Base-by-base conservation (phyloP, 2,797 vertebrate species). In the Ctenopoma kingsleyae region DNA sequence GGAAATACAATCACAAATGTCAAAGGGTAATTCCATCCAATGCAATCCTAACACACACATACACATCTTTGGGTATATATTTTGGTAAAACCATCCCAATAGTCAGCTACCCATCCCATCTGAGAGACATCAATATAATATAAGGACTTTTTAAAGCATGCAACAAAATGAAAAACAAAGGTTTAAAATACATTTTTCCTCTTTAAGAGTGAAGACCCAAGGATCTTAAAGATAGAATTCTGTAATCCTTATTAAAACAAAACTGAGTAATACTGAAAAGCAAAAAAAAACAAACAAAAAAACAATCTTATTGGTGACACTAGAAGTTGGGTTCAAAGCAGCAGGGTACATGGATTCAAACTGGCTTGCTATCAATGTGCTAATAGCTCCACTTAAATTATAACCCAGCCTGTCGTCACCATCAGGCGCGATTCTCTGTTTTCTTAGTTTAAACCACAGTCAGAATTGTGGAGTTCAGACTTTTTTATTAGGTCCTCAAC, bases 171-270 rank as follows among this genome's bases (percentile, higher is more conserved):
- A 77, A 88, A 89, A 87, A 85, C n/a, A 87, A 82, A 76, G 52
- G 56, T 86, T 91, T 84, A 91, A 91, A 91, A 91, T 81, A 91
- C 46, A 81, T 71, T 87, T 90, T 93, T 93, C 92, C 95, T 96
- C 94, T 96, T 96, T 88, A 90, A 96, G 95, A 96, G 94, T 94
- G 86, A 91, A 95, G 93, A 95, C 93, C 94, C 95, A 94, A 94
- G 89, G 93, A 95, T 92, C 95, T 94, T 86, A 89, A 86, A 93
- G 85, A 85, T 87, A 89, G 88, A 94, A 90, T 88, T 93, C 91
- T 91, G 93, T 81, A 80, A 89, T 84, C 66, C 86, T 79, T 71
- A 77, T 74, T 59, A 60, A 66, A 71, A 71, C 63, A 76, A 73
- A 53, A 78, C 65, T 82, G 80, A 84, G 80, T 93, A 93, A 93